phyloP scores from a whole-genome alignment of 2,888 invertebrate genomes.

The Epistrophe grossulariae region DNA sequence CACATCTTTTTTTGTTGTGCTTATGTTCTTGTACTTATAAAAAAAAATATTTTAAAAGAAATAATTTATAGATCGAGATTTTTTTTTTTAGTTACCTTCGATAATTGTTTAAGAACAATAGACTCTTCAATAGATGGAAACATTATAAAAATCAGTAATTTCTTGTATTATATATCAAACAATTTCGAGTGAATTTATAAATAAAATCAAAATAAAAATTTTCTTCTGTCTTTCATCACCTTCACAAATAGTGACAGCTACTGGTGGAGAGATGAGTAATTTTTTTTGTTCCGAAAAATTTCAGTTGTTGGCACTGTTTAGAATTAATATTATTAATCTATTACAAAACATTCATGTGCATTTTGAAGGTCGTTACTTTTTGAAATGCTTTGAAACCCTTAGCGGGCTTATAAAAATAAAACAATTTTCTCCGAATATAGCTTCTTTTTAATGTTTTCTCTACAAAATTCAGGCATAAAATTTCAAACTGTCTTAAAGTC shows the following conservation, averaged over 20 bases:
- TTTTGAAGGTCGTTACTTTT: neutral
- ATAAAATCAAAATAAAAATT: slow-evolving; percentile 53
- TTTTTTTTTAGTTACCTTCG: slow-evolving; percentile 83
- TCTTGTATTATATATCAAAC: neutral
- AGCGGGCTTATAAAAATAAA: too few species aligned
- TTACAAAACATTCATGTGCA: neutral
- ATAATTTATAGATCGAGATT: neutral
- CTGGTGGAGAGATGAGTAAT: slow-evolving; percentile 62
- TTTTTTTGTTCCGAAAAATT: slow-evolving; percentile 26
- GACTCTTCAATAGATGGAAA: slow-evolving; percentile 83
- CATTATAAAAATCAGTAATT: slow-evolving; percentile 64
- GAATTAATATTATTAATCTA: neutral
- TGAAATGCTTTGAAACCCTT: too few species aligned
- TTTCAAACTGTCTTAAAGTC: too few species aligned
- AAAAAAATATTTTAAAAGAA: neutral
- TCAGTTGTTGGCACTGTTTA: slow-evolving; percentile 24
- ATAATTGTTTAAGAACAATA: slow-evolving; percentile 85
- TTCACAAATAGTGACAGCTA: slow-evolving; percentile 55
- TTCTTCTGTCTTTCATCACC: slow-evolving; percentile 58
- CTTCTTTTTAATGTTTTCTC: too few species aligned
- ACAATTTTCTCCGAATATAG: too few species aligned
- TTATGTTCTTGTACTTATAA: slow-evolving; percentile 89
- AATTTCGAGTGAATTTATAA: slow-evolving; percentile 37
- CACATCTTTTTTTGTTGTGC: slow-evolving; percentile 88
- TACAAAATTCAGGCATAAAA: too few species aligned